Evolutionary conservation across 2,888 invertebrate genomes (phyloP), one percentile per base, ranked within the genome.

Genomic region (Carpatolechia fugitivella): DNA sequence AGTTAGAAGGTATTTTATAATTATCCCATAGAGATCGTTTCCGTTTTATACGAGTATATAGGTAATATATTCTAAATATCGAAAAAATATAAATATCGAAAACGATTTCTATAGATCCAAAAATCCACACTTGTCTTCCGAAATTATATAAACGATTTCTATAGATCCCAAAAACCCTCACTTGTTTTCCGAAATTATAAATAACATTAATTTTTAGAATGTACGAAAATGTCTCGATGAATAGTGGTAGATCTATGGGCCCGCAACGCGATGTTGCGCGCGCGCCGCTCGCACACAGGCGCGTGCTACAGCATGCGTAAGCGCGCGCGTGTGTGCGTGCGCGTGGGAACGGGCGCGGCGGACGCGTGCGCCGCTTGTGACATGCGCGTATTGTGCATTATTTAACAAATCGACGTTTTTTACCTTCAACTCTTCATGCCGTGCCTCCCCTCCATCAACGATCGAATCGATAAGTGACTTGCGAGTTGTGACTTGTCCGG

Each of bases 291-390:
- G 60, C 78, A 75, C 74, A 74, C 71, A 46, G 54, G 13, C 44
- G 57, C 55, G 52, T 40, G 44, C 58, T 53, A 56, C 54, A 56
- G 51, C 24, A 56, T 47, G 55, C 56, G 62, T 53, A 69, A 56
- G 51, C 24, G 56, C 46, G 55, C 56, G 62, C 53, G 69, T 69
- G 77, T 69, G 77, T 76, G 80, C 79, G 85, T 65, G 82, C 72
- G 82, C 87, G 88, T 87, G 87, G 86, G 88, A 86, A 86, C 85
- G 84, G 73, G 72, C 75, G 77, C 74, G 78, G 70, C 76, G 75
- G 80, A 84, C 85, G 87, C 87, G 86, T 86, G 85, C 78, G 83
- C 80, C 69, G 77, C 76, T 82, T 84, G 83, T 78, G 81, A 83
- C 84, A 81, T 79, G 78, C 77, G 72, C 75, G 72, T 78, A 82